A percentile compares a stretch with the other conserved stretches of the same genome.
These are phyloP conservation scores for Varroa destructor DNA, from an alignment of 1,140 invertebrate genomes.

Conservation along the genomic window DNA sequence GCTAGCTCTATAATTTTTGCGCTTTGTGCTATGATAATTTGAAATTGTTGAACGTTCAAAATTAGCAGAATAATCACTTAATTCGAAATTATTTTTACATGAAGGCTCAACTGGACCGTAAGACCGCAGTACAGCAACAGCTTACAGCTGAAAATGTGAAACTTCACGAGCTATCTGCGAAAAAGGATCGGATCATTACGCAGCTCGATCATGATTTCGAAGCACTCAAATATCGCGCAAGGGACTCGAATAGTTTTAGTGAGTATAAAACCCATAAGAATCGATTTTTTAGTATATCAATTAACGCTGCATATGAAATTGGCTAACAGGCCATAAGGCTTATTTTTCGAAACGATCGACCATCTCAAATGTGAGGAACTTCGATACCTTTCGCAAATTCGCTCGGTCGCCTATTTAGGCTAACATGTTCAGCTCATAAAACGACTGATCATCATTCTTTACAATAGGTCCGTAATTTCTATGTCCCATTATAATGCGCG, in stretches of 20 bases:
- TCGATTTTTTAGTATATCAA: background rate
- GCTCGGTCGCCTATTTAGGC: background rate
- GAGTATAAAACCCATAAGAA: background rate
- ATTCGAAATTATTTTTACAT: background rate
- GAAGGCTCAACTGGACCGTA: constrained; percentile 15
- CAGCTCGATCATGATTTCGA: constrained; percentile 17
- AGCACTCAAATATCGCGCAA: constrained; percentile 3
- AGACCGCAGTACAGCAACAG: constrained; percentile 13
- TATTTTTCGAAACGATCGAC: too few relatives aligned
- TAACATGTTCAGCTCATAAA: background rate
- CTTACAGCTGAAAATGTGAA: constrained; percentile 20
- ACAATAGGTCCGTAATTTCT: background rate
- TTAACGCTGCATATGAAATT: background rate
- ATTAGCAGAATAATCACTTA: background rate
- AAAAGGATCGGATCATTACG: constrained; percentile 16
- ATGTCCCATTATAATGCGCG: background rate
- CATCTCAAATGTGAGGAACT: background rate
- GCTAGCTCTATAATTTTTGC: too few relatives aligned
- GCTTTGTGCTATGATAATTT: too few relatives aligned
- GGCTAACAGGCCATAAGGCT: background rate
- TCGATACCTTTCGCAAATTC: background rate
- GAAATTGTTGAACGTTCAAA: too few relatives aligned
- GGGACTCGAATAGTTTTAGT: background rate
- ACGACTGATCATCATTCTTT: background rate
- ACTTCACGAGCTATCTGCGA: constrained; percentile 8